Evolutionary conservation across 2,888 invertebrate species (phyloP).

Genomic region (Cosmia trapezina): DNA sequence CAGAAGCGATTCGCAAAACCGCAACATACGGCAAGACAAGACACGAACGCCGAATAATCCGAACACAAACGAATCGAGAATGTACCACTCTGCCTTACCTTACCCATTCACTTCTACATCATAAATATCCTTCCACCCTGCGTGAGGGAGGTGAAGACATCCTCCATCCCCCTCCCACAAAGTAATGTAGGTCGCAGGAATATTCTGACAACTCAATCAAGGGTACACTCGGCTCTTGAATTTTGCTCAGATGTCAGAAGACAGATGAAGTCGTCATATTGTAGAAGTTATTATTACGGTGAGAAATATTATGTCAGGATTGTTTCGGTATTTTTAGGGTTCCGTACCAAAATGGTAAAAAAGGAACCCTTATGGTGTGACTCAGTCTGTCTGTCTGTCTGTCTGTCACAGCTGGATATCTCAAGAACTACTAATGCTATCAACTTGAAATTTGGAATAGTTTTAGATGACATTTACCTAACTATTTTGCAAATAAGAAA

Average conservation of each 20-base stretch:
- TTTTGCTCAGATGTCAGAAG: constrained; percentile 37
- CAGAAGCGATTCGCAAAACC: constrained; percentile 30
- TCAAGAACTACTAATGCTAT: too few species aligned
- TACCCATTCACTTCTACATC: constrained; percentile 64
- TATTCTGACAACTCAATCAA: constrained; percentile 70
- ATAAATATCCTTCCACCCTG: constrained; percentile 56
- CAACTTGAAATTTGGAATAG: too few species aligned
- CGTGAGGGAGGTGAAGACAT: constrained; percentile 36
- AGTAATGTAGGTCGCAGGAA: constrained; percentile 66
- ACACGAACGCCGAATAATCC: constrained; percentile 34
- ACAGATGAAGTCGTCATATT: constrained; percentile 38
- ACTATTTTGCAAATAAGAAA: too few species aligned
- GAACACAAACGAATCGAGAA: constrained; percentile 45
- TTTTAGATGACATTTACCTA: too few species aligned
- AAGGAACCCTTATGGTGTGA: too few species aligned
- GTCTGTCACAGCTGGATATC: too few species aligned
- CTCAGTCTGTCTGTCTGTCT: too few species aligned
- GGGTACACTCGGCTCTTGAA: constrained; percentile 33
- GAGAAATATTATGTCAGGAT: constrained; percentile 21
- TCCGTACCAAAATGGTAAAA: too few species aligned
- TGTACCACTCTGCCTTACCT: constrained; percentile 26
- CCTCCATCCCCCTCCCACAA: constrained; percentile 27
- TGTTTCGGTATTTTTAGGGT: not conserved
- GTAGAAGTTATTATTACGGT: constrained; percentile 30
- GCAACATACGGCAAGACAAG: constrained; percentile 36